Conservation (phyloP, 2,113 vertebrate species). For the Meles meles region DNA sequence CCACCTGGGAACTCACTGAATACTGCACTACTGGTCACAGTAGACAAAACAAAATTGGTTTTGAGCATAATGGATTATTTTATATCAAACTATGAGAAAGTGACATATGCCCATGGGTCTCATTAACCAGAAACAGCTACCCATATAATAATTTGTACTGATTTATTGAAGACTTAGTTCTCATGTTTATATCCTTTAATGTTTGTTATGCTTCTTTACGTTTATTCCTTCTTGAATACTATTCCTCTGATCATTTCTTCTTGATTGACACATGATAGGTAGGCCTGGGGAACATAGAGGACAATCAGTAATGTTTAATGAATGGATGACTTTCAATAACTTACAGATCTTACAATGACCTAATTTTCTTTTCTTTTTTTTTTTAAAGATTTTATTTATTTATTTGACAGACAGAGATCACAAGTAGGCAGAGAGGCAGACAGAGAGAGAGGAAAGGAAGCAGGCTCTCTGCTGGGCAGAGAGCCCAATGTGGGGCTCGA, state of each 20-base stretch:
- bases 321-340: neutral
- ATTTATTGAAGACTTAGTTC: neutral
- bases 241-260: neutral
- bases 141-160: neutral
- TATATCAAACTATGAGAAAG: neutral
- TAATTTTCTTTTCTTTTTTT: neutral
- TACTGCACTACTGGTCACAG: neutral
- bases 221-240: neutral
- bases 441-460: too few species aligned
- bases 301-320: neutral
- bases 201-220: neutral
- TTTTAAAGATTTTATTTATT: too few species aligned
- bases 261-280: neutral
- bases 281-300: neutral
- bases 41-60: neutral
- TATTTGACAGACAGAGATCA: too few species aligned
- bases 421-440: too few species aligned
- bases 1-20: neutral
- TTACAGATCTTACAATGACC: neutral
- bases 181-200: neutral
- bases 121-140: neutral
- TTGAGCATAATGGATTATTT: neutral
- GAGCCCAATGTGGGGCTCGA: too few species aligned
- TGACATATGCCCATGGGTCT: neutral
- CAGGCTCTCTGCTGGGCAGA: too few species aligned